Base-by-base conservation (phyloP, 2,797 vertebrate genomes). In the Enteromius trimaculatus region DNA sequence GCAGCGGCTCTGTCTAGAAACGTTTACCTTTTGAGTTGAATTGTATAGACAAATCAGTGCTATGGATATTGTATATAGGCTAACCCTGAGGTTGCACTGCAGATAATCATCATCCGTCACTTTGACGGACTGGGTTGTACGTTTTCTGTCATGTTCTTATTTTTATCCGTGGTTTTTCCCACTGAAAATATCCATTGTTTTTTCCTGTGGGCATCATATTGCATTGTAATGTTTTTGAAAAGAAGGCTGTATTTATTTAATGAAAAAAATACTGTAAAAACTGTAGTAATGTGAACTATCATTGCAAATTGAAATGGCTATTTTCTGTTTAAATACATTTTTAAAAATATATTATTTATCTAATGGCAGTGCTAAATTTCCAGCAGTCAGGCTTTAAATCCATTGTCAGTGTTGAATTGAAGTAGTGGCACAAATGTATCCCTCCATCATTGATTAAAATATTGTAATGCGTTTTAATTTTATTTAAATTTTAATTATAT, bases 21-120 rank as follows among this genome's bases (percentile, higher is more conserved):
- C 31, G 11, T 49, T 83, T 69, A 66, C 10, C 53, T 60, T 70
- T 77, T 60, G 66, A 80, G 53, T 9, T 55, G 31, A 64, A 66
- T 66, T 82, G 60, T 65, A 74, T 58, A 72, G 79, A 80, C 69
- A 74, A 74, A 81, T 79, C 64, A 68, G 77, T 68, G 64, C 64
- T 39, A 66, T 69, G 47, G 64, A 79, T 69, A 69, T 66, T 66
- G 60, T 65, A 51, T 65, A 65, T 65, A 47, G 60, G 34, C 11
- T 79, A 49, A 49, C 77, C 60, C 77, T 51, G 60, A 49, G 77
- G 60, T 66, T 66, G 10, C 21, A 8, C 26, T 79, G 13, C 19
- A 65, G 60, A 79, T 65, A 47, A 79, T 79, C 6, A 66, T 66
- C 77, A 79, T 79, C 19, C 7, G 60, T 65, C 42, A 66, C 76